Evolutionary conservation across 2,797 vertebrate genomes (phyloP).

Genomic region (Phoxinus dragarum): DNA sequence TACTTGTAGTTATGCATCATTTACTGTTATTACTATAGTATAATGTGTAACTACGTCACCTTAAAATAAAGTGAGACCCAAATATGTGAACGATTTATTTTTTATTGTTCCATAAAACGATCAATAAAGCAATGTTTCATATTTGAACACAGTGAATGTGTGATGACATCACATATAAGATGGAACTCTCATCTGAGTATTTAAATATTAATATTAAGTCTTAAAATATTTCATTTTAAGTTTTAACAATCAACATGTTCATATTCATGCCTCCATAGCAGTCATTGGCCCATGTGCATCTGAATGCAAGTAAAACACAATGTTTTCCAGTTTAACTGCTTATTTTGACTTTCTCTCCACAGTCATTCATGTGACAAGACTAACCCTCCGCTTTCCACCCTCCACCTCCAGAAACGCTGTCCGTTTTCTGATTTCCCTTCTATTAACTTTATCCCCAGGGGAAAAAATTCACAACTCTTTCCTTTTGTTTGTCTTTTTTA

Average conservation of each 20-base stretch:
- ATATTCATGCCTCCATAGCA: conserved; percentile 7
- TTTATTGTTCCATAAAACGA: neutral
- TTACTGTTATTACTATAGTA: no score
- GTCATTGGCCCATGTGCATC: neutral
- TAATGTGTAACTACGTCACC: no score
- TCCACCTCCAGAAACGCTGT: conserved; percentile 5
- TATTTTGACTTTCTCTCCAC: conserved; percentile 24
- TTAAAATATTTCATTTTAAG: no score
- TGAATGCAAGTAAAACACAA: neutral
- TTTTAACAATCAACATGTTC: neutral
- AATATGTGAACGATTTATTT: neutral
- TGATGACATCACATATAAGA: conserved; percentile 16
- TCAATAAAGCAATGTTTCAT: neutral
- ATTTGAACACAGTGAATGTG: neutral
- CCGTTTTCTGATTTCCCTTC: conserved; percentile 10
- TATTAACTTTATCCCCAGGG: conserved; percentile 9
- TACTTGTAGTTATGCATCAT: no score
- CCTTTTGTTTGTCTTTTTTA: neutral
- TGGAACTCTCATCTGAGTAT: neutral
- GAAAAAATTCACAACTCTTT: conserved; percentile 3
- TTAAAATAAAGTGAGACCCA: neutral
- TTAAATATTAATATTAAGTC: no score
- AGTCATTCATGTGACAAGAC: conserved; percentile 2
- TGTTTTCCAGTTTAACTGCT: conserved; percentile 11
- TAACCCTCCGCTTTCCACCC: conserved; percentile 21